These are phyloP conservation scores for Globia sparganii DNA, from an alignment of 2,888 invertebrate genomes.

Conservation along the genomic window DNA sequence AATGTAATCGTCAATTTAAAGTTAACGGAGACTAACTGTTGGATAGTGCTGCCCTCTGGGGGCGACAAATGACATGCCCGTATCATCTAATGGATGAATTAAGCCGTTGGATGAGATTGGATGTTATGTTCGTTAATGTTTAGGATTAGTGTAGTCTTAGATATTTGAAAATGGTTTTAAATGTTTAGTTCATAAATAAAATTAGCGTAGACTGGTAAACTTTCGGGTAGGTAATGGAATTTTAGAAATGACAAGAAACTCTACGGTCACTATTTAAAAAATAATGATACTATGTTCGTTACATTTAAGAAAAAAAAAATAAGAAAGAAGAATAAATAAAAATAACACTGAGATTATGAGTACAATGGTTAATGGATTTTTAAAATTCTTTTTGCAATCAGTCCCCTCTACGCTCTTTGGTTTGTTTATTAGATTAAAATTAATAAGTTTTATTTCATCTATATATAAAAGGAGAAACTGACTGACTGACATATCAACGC, in stretches of 20 bases:
- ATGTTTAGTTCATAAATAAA: neutral
- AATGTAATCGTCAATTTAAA: conserved; percentile 82
- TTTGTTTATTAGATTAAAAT: neutral
- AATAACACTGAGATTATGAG: neutral
- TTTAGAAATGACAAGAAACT: neutral
- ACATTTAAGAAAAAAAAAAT: neutral
- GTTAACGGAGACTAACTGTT: conserved; percentile 79
- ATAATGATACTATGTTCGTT: neutral
- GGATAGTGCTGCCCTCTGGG: conserved; percentile 68
- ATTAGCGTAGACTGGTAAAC: neutral
- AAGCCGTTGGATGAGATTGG: conserved; percentile 51
- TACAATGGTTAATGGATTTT: neutral
- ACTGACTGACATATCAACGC: too few relatives aligned
- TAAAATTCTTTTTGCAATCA: neutral
- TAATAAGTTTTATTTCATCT: neutral
- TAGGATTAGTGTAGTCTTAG: conserved; percentile 3
- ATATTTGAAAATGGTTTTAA: conserved; percentile 12
- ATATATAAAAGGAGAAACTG: too few relatives aligned
- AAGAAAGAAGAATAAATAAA: neutral
- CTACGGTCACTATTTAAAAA: neutral
- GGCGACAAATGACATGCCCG: conserved; percentile 67
- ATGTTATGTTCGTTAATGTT: conserved; percentile 44
- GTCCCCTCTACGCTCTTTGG: neutral
- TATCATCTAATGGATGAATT: conserved; percentile 61
- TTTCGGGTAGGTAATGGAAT: neutral